A percentile compares a stretch with the other conserved stretches of the same genome.
These are phyloP conservation scores for Diaprepes abbreviatus DNA, from an alignment of 2,888 invertebrate species.

Conservation along the genomic window DNA sequence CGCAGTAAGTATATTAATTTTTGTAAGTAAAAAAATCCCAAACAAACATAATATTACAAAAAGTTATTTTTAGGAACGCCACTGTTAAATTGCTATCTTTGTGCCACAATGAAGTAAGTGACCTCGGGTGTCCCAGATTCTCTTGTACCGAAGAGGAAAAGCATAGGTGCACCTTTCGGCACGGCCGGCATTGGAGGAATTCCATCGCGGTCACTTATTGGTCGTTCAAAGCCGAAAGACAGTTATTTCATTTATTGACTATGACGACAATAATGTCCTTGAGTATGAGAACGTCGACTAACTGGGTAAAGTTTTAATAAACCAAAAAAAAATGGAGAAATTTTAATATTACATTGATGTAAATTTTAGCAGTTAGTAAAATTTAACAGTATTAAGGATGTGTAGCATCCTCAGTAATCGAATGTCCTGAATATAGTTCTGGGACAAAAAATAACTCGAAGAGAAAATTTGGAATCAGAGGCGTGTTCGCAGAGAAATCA, in stretches of 20 bases:
- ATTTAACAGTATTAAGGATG: too few species aligned
- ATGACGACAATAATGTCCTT: conserved; percentile 1
- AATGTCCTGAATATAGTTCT: too few species aligned
- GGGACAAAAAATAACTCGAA: too few species aligned
- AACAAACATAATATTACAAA: too few species aligned
- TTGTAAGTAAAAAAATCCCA: too few species aligned
- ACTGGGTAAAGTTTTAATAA: neutral
- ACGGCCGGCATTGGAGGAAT: conserved; percentile 25
- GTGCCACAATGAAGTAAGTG: conserved; percentile 44
- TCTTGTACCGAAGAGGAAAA: conserved; percentile 41
- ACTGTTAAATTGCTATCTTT: conserved; percentile 25
- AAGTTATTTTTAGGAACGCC: conserved; percentile 25
- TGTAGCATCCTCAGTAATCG: too few species aligned
- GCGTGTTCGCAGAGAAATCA: too few species aligned
- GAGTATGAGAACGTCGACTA: neutral
- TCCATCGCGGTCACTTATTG: conserved; percentile 37
- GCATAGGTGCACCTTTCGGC: conserved; percentile 43
- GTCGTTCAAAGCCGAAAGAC: neutral
- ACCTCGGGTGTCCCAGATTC: conserved; percentile 48
- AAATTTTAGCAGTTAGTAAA: too few species aligned
- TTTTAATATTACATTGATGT: too few species aligned
- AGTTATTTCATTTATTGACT: neutral
- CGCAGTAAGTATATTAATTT: too few species aligned
- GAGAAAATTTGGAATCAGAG: too few species aligned
- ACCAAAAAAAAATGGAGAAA: neutral